Evolutionary conservation across 2,113 vertebrate species (phyloP).

Genomic region (Monopterus albus): DNA sequence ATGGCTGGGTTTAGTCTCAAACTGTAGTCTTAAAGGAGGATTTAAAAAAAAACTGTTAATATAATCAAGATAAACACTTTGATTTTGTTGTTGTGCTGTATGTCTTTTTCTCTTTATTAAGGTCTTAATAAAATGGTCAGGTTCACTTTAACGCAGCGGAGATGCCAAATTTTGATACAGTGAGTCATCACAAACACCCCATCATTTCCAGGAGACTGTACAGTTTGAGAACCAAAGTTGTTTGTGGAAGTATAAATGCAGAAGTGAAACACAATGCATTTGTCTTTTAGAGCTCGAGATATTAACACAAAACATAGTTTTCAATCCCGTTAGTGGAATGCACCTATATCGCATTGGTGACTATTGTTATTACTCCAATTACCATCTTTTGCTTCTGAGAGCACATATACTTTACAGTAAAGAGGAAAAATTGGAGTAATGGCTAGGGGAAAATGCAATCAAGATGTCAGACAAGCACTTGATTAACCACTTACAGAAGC

Average conservation of each 20-base stretch:
- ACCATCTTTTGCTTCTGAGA: constrained; percentile 62
- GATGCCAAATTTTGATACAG: constrained; percentile 8
- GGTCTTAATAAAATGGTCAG: constrained; percentile 8
- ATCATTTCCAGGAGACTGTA: constrained; percentile 8
- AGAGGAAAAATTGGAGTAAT: constrained; percentile 62
- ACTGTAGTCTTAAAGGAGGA: neutral
- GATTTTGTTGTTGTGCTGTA: constrained; percentile 1
- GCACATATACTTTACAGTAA: constrained; percentile 46
- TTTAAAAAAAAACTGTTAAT: no score
- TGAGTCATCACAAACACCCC: constrained; percentile 40
- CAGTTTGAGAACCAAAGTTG: no score
- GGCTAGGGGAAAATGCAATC: constrained; percentile 75
- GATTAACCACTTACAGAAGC: constrained; percentile 75
- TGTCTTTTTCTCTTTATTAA: constrained; percentile 20
- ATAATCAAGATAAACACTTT: neutral
- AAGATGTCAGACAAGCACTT: constrained; percentile 71
- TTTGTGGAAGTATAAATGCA: constrained; percentile 2
- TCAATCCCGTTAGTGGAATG: constrained; percentile 42
- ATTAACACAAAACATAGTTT: constrained; percentile 46
- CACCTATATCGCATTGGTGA: constrained; percentile 55
- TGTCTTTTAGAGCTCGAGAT: constrained; percentile 44
- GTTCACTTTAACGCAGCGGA: constrained; percentile 23
- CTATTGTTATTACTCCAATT: constrained; percentile 53
- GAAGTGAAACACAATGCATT: constrained; percentile 33
- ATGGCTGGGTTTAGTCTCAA: neutral